Conservation (phyloP, 2,888 invertebrate species). For the Anthoptus insignis region DNA sequence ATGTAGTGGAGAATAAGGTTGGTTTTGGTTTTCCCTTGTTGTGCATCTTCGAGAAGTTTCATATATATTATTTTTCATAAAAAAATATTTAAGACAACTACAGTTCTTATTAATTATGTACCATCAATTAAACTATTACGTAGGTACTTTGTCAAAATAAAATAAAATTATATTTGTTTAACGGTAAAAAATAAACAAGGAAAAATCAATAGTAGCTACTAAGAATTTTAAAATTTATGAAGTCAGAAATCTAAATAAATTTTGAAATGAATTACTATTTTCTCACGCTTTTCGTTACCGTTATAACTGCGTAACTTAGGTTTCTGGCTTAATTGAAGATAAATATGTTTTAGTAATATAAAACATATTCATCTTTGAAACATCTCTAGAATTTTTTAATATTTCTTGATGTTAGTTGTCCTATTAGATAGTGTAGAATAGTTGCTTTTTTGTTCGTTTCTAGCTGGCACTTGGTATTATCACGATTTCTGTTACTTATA, state of each 20-base stretch:
- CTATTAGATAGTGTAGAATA: conserved; percentile 74
- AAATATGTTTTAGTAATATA: background rate
- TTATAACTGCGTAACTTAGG: background rate
- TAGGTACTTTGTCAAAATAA: too few relatives aligned
- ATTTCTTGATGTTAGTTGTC: conserved; percentile 76
- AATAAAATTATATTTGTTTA: background rate
- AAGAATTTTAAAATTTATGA: conserved; percentile 8
- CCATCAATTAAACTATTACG: too few relatives aligned
- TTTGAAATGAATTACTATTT: too few relatives aligned
- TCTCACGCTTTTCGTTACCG: too few relatives aligned
- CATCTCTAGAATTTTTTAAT: conserved; percentile 34
- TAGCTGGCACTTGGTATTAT: conserved; percentile 83
- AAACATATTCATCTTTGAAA: background rate
- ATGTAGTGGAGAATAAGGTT: conserved; percentile 71
- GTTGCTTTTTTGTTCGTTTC: conserved; percentile 79
- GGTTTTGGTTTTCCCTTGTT: conserved; percentile 65
- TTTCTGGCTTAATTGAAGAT: background rate
- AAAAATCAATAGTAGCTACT: conserved; percentile 22
- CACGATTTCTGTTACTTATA: conserved; percentile 74
- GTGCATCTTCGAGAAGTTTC: background rate
- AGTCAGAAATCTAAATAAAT: background rate
- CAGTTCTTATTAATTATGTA: background rate
- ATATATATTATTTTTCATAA: too few relatives aligned
- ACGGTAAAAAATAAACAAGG: background rate
- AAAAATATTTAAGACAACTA: background rate